Base-by-base conservation (phyloP, 2,888 invertebrate species). In the Ramazzottius varieornatus region DNA sequence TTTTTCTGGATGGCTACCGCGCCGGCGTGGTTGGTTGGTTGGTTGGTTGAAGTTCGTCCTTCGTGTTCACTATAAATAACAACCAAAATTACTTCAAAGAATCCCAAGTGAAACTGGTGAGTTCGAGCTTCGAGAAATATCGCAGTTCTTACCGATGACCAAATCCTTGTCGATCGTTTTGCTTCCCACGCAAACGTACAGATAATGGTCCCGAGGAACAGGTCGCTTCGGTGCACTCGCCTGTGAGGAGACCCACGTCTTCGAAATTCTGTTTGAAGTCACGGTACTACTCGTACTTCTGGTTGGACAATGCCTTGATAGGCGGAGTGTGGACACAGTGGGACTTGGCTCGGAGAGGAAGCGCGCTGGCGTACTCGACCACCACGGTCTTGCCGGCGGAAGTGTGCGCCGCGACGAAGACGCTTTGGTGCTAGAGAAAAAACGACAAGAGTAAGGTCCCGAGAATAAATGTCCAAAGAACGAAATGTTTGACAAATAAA, bases 361-460 rank as follows among this genome's bases (percentile, higher is more conserved):
- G 80, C 0, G 96, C 96, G 70, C 99, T 92, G 0, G 98, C 98
- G 77, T 98, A 99, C 78, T 98, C 98, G 0, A 98, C 98, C 0
- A 99, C 93, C 0, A 93, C 96, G 0, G 98, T 99, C 79, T 99
- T 99, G 32, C 88, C 91, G 0, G 98, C 98, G 0, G 98, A 98
- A 0, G 98, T 99, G 74, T 99, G 98, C 0, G 98, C 98, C 0
- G 98, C 93, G 0, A 99, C 94, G 76, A 99, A 96, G 0, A 99
- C 91, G 74, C 91, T 90, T 71, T 91, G 86, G 20, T 88, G 86
- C 71, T 54, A 29, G 29, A 54, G 29, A 24, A 24, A 16, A 54
- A 29, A n/a, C n/a, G n/a, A n/a, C n/a, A n/a, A n/a, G n/a, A n/a
- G n/a, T n/a, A n/a, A n/a, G n/a, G n/a, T n/a, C n/a, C n/a, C n/a